Evolutionary conservation across 2,888 invertebrate genomes (phyloP), one percentile per base, ranked within the genome.

Genomic region (Agonum fuliginosum): DNA sequence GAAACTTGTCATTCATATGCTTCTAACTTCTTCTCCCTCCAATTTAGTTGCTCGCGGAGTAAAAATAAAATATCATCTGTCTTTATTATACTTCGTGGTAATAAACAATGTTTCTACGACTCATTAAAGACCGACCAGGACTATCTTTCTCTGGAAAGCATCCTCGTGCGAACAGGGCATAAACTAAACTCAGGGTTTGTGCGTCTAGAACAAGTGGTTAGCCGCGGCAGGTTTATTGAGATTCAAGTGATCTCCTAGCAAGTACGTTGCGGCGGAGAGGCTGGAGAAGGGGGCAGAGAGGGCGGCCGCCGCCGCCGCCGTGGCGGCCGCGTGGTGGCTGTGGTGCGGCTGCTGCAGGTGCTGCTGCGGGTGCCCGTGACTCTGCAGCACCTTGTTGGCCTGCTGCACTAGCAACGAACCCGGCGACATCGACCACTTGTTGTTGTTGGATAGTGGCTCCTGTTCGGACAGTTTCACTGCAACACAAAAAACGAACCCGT

Each of bases 271-370:
- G 5, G 87, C 87, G 10, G 74, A 78, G 65, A 90, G 87, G 54
- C 85, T 88, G 80, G 88, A 91, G 87, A 89, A 92, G 83, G 89
- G 91, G 48, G 89, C 90, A 80, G 88, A 90, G 82, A 86, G 90
- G 88, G 84, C 91, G 88, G 84, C 93, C 88, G 84, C 93, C 86
- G 87, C 93, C 88, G 84, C 93, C 86, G 87, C 93, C 0, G 86
- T 86, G 84, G 88, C 92, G 88, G 87, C 93, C 88, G 80, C 91
- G 89, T 79, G 90, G 86, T 91, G 91, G 88, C 85, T 90, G 74
- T 83, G 83, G 78, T 85, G 85, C 74, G 86, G 86, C 22, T 83
- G 82, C 76, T 84, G 83, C 20, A 76, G 81, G 30, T 79, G 82
- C 73, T 84, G 83, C 79, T 84, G 85, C 65, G 85, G 86, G 81